These are phyloP conservation scores for Spicauda simplicius DNA, from an alignment of 2,888 invertebrate genomes.

Conservation along the genomic window DNA sequence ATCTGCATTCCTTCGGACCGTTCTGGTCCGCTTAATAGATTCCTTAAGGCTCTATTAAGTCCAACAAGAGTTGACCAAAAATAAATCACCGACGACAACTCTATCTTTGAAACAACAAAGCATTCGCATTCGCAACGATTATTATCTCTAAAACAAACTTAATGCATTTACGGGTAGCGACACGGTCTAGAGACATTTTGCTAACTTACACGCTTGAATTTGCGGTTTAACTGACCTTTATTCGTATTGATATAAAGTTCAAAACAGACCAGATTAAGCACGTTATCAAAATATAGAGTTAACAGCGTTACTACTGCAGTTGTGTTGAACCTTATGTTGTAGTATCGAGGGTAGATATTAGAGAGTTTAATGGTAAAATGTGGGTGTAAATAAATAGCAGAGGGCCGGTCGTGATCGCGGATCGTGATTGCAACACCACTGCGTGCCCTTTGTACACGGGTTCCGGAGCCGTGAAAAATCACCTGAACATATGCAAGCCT, in stretches of 20 bases:
- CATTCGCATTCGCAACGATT: slow-evolving; percentile 79
- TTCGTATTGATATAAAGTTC: slow-evolving; percentile 49
- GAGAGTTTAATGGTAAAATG: slow-evolving; percentile 42
- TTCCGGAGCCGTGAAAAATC: slow-evolving; percentile 83
- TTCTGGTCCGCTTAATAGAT: slow-evolving; percentile 38
- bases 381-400: slow-evolving; percentile 68
- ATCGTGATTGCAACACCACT: slow-evolving; percentile 83
- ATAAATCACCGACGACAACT: slow-evolving; percentile 81
- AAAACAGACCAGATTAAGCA: slow-evolving; percentile 44
- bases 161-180: slow-evolving; percentile 84
- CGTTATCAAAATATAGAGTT: slow-evolving; percentile 35
- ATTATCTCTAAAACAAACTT: slow-evolving; percentile 83
- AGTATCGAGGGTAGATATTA: slow-evolving; percentile 53
- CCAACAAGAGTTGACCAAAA: slow-evolving; percentile 76
- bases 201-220: slow-evolving; percentile 56
- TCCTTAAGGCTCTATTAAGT: slow-evolving; percentile 65
- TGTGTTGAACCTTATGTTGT: slow-evolving; percentile 48
- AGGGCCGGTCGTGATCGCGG: slow-evolving; percentile 80
- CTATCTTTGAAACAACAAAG: slow-evolving; percentile 80
- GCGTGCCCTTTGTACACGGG: slow-evolving; percentile 83
- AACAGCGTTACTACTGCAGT: slow-evolving; percentile 46
- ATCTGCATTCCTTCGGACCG: slow-evolving; percentile 35
- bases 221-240: slow-evolving; percentile 50
- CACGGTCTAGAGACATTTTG: slow-evolving; percentile 81
- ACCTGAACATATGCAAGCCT: slow-evolving; percentile 80